phyloP scores from a whole-genome alignment of 2,113 vertebrate species.

The Atrichornis clamosus region DNA sequence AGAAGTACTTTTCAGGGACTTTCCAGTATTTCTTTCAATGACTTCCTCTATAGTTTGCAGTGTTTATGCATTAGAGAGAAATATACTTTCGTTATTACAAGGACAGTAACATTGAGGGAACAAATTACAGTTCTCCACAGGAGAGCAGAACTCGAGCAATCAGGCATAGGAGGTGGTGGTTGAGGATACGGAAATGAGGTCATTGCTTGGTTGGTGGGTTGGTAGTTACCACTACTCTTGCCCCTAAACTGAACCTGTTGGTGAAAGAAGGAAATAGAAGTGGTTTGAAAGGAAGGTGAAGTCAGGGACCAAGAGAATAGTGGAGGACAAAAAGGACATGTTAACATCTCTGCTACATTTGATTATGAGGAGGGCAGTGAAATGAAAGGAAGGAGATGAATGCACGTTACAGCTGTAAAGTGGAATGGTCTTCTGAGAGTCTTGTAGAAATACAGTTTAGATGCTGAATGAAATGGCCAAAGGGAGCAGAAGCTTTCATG shows the following conservation, averaged over 20 bases:
- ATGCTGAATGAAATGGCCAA: neutral
- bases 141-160: neutral
- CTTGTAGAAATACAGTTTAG: neutral
- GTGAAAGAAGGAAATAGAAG: neutral
- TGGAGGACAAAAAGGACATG: neutral
- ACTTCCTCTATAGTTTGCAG: neutral
- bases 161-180: neutral
- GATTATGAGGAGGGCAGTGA: neutral
- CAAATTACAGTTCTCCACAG: rapidly evolving
- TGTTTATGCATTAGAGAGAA: neutral
- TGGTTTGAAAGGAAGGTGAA: neutral
- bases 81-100: neutral
- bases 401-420: neutral
- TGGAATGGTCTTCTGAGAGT: neutral
- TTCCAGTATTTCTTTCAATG: slow-evolving; percentile 14
- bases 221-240: neutral
- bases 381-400: neutral
- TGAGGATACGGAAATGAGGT: neutral
- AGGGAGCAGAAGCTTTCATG: neutral
- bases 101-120: neutral
- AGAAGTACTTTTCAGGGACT: neutral
- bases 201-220: neutral
- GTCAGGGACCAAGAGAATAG: neutral
- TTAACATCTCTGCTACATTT: neutral
- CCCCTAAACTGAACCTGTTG: neutral